A percentile compares a stretch with the other conserved stretches of the same genome.
These are phyloP conservation scores for Chlorocebus sabaeus DNA, from an alignment of 2,113 vertebrate species.

Conservation along the genomic window DNA sequence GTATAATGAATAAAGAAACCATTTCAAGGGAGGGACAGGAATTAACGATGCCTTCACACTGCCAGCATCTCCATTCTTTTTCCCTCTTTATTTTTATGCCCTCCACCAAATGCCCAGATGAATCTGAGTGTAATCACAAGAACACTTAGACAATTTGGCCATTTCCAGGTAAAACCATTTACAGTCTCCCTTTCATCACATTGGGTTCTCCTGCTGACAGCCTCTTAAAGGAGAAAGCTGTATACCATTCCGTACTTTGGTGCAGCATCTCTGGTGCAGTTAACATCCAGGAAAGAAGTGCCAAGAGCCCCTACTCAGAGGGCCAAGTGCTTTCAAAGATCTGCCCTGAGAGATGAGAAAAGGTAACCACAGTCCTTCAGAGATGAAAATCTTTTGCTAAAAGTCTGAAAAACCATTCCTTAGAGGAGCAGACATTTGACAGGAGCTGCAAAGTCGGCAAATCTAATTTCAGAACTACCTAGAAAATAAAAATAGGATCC, in stretches of 20 bases:
- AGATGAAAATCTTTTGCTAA: neutral
- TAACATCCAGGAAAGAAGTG: neutral
- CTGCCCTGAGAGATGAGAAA: neutral
- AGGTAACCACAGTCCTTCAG: neutral
- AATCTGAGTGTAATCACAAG: neutral
- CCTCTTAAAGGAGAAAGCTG: neutral
- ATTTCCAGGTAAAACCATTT: neutral
- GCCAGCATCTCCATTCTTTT: neutral
- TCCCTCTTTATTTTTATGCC: neutral
- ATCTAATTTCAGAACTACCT: constrained; percentile 55
- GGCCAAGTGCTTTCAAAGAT: neutral
- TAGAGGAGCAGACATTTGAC: constrained; percentile 22
- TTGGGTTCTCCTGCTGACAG: neutral
- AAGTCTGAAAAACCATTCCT: constrained; percentile 13
- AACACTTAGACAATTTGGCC: neutral
- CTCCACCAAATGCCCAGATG: neutral
- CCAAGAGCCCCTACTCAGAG: neutral
- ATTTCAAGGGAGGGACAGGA: neutral
- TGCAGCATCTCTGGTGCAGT: no score
- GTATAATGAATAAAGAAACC: neutral
- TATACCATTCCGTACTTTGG: neutral
- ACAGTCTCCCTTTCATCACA: neutral
- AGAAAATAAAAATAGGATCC: constrained; percentile 33
- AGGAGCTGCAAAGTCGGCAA: neutral
- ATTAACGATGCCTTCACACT: neutral